A percentile compares a stretch with the other conserved stretches of the same genome.
Conservation (phyloP, 64 coral and sea anemone species). For the Porites australiensis region DNA sequence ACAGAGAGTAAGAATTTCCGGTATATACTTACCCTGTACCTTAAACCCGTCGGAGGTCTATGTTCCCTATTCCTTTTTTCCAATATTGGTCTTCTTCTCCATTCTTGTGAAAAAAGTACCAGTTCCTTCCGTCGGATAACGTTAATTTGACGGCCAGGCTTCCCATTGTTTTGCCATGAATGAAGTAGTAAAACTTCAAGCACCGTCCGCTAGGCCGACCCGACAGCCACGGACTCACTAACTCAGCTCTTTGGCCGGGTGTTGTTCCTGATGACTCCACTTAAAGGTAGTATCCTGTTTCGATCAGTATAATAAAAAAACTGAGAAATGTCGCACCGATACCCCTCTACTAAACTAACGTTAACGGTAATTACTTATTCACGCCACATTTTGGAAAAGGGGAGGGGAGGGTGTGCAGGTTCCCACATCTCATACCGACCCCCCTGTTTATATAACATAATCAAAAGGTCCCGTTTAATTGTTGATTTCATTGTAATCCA, state of each 20-base stretch:
- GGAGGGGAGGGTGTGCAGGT: too few relatives aligned
- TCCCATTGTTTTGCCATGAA: constrained; percentile 67
- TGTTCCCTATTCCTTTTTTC: constrained; percentile 47
- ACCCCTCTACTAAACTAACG: too few relatives aligned
- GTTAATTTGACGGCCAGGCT: constrained; percentile 6
- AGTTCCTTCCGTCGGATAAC: neutral
- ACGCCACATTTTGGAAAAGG: too few relatives aligned
- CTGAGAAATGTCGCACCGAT: too few relatives aligned
- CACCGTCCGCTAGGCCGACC: constrained; percentile 54
- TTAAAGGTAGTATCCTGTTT: constrained; percentile 68
- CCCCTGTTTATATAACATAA: too few relatives aligned
- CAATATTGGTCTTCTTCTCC: constrained; percentile 58
- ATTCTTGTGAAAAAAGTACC: constrained; percentile 42
- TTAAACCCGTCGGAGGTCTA: neutral
- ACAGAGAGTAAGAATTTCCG: too few relatives aligned
- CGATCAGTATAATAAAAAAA: neutral
- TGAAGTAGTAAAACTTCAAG: constrained; percentile 71
- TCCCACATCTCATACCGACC: too few relatives aligned
- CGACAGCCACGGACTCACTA: constrained; percentile 49
- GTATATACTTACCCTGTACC: constrained; percentile 37
- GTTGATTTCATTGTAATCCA: too few relatives aligned
- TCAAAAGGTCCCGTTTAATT: too few relatives aligned
- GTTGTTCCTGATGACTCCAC: constrained; percentile 60
- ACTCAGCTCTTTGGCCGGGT: constrained; percentile 37
- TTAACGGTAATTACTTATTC: too few relatives aligned